Conservation (phyloP, 2,113 vertebrate species). For the Halichoeres trimaculatus region DNA sequence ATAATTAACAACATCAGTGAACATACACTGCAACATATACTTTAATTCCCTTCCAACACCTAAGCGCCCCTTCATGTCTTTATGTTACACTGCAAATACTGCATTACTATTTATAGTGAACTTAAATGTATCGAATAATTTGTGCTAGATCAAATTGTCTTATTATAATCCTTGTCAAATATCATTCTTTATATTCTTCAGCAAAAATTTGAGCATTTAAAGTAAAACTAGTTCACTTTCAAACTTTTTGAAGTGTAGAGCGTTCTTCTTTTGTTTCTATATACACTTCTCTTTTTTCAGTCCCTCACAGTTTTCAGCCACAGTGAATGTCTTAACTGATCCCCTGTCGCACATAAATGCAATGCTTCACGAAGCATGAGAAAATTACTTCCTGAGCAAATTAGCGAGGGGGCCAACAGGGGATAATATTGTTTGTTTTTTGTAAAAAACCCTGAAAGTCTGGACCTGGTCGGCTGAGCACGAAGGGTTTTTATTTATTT, state of each 20-base stretch:
- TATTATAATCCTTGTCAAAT: neutral
- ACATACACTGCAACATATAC: no score
- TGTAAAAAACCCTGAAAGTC: constrained; percentile 65
- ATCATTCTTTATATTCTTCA: neutral
- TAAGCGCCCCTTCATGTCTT: no score
- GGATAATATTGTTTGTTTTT: constrained; percentile 77
- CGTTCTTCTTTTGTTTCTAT: constrained; percentile 19
- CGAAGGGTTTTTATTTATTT: constrained; percentile 72
- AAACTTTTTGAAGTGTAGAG: constrained; percentile 51
- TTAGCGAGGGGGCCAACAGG: constrained; percentile 73
- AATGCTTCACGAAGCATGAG: constrained; percentile 84
- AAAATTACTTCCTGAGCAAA: constrained; percentile 82
- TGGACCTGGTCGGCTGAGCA: constrained; percentile 70
- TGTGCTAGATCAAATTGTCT: neutral
- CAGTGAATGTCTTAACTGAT: constrained; percentile 79
- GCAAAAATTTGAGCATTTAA: neutral
- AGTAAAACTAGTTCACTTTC: constrained; percentile 12
- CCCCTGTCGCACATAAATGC: constrained; percentile 81
- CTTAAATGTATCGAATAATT: no score
- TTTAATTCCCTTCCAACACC: no score
- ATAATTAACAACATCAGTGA: no score
- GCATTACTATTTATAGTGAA: no score
- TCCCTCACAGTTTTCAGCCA: constrained; percentile 61
- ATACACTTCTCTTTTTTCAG: constrained; percentile 49
- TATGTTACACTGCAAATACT: no score